These are phyloP conservation scores for Phaetusa simplex DNA, from an alignment of 2,113 vertebrate species.

Conservation along the genomic window DNA sequence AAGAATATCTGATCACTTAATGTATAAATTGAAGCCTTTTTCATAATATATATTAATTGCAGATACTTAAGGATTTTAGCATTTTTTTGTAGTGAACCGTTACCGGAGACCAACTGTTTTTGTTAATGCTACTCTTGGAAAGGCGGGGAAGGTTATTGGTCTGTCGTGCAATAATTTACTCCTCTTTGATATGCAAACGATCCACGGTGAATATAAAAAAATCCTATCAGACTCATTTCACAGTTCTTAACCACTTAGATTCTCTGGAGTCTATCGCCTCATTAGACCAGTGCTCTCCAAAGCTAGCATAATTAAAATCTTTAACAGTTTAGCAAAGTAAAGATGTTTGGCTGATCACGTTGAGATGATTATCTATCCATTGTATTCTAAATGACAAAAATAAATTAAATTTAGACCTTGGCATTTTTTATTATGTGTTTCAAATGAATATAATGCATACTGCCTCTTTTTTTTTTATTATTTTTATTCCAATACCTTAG, in stretches of 20 bases:
- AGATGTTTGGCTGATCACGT: constrained; percentile 99
- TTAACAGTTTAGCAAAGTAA: constrained; percentile 99
- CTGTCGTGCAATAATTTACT: constrained; percentile 99
- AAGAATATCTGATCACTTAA: constrained; percentile 75
- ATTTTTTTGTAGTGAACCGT: constrained; percentile 66
- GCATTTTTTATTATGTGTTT: constrained; percentile 86
- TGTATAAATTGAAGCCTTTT: constrained; percentile 72
- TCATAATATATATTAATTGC: constrained; percentile 80
- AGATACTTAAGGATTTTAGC: constrained; percentile 72
- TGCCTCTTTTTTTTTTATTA: constrained; percentile 2
- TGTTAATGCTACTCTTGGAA: constrained; percentile 78
- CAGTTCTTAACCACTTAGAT: constrained; percentile 96
- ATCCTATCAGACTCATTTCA: constrained; percentile 99
- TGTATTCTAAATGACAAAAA: constrained; percentile 99
- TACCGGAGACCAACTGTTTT: constrained; percentile 81
- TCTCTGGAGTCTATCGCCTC: constrained; percentile 98
- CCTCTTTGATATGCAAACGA: constrained; percentile 99
- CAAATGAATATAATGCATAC: constrained; percentile 80
- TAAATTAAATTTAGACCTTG: constrained; percentile 96
- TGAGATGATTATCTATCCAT: constrained; percentile 97
- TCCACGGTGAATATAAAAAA: constrained; percentile 98
- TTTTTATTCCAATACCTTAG: constrained; percentile 56
- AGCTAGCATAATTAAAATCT: constrained; percentile 99
- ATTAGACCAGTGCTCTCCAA: constrained; percentile 99
- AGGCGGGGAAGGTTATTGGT: constrained; percentile 98